phyloP scores from a whole-genome alignment of 2,797 vertebrate species.

The Eleutherodactylus coqui region DNA sequence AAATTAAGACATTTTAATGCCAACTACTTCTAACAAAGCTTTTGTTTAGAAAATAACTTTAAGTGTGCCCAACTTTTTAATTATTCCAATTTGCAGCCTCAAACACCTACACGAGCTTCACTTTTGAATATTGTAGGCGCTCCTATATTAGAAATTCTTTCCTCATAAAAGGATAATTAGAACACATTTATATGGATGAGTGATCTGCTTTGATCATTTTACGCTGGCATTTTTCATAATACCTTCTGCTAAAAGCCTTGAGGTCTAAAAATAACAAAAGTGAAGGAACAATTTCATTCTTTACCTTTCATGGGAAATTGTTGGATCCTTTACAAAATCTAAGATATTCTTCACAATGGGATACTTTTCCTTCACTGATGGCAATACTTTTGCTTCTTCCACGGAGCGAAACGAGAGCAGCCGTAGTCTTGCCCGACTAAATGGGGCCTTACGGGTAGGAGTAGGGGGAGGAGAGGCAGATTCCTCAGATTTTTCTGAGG shows the following conservation, averaged over 20 bases:
- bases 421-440: constrained; percentile 88
- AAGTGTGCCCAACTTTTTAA: constrained; percentile 13
- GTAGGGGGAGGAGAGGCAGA: constrained; percentile 83
- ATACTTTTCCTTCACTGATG: constrained; percentile 88
- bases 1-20: neutral
- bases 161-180: constrained; percentile 41
- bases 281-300: neutral
- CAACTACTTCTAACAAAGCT: neutral
- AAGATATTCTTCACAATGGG: constrained; percentile 87
- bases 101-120: constrained; percentile 42
- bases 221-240: constrained; percentile 18
- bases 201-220: constrained; percentile 51
- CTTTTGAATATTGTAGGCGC: constrained; percentile 9
- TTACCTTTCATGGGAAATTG: constrained; percentile 86
- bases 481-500: constrained; percentile 79
- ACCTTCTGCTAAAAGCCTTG: constrained; percentile 35
- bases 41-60: constrained; percentile 18
- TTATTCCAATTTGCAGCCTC: neutral
- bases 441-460: constrained; percentile 82
- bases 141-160: constrained; percentile 11
- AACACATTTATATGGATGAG: constrained; percentile 34
- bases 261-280: constrained; percentile 42
- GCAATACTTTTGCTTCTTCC: constrained; percentile 84
- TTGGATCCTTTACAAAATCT: constrained; percentile 92
- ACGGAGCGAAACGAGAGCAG: constrained; percentile 92